Evolutionary conservation across 1,140 invertebrate genomes (phyloP).

Genomic region (Trichogramma pretiosum): DNA sequence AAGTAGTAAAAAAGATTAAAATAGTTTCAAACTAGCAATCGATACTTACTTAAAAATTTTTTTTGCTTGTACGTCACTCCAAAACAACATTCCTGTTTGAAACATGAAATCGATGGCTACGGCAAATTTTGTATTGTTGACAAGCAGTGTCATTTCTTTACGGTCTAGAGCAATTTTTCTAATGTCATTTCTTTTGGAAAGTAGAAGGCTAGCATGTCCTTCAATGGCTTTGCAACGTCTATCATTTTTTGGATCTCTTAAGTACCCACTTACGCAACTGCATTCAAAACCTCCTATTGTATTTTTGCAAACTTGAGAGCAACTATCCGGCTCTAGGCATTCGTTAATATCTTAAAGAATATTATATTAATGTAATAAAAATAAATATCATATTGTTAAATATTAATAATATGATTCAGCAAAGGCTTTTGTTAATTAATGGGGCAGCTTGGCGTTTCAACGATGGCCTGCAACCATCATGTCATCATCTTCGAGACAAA

Average conservation of each 20-base stretch:
- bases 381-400: no score
- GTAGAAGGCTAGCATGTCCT: conserved; percentile 74
- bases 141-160: conserved; percentile 81
- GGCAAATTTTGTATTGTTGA: conserved; percentile 78
- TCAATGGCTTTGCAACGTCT: conserved; percentile 81
- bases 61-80: conserved; percentile 85
- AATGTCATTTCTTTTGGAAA: conserved; percentile 78
- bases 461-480: no score
- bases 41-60: conserved; percentile 74
- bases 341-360: conserved; percentile 78
- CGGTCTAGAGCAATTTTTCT: conserved; percentile 83
- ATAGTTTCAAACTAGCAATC: background rate
- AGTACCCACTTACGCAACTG: conserved; percentile 79
- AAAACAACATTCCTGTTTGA: conserved; percentile 84
- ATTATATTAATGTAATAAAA: background rate
- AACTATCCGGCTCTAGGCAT: conserved; percentile 77
- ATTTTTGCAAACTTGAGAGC: conserved; percentile 89
- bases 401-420: no score
- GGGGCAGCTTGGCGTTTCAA: no score
- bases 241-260: conserved; percentile 70
- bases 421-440: no score
- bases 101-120: conserved; percentile 85
- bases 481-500: no score
- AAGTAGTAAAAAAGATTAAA: background rate
- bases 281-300: conserved; percentile 89